Evolutionary conservation across 2,888 invertebrate genomes (phyloP), one percentile per base, ranked within the genome.

Genomic region (Dysmachus trigonus): DNA sequence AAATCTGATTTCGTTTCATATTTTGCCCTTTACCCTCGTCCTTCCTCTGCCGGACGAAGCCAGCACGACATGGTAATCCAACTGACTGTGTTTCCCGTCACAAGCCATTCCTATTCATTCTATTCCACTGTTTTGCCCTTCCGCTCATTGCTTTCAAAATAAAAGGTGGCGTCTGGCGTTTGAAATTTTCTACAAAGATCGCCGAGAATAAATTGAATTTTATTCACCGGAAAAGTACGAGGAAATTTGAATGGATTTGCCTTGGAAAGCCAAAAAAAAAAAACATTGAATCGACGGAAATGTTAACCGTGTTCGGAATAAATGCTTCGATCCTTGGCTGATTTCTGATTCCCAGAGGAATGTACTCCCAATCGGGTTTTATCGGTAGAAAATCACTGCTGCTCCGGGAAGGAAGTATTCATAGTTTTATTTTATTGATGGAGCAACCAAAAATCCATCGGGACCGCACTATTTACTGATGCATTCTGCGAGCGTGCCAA

Each of bases 141-240:
- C 73, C 73, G 73, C 73, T 73, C 73, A 73, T 73, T 73, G 73
- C 73, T 31, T 33, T 33, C 33, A 73, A 62, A 62, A 62, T 62
- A 62, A 62, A 62, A 62, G 27, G 62, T 62, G 27, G 62, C 22
- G 62, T 18, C 22, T 18, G 62, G 62, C 31, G 41, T 77, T 41
- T 77, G 77, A 77, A 41, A 35, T 77, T 77, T 41, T 77, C 38
- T 41, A 35, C 77, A 33, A 22, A 41, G 35, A 38, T 38, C 38
- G 33, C 35, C 22, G 77, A 35, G 38, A 77, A 77, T 77, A 77
- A 77, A 77, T 77, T 77, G 77, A 77, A 77, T 77, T 41, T 77
- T 76, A 77, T 77, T 41, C 77, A 77, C 77, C 41, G 77, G 77
- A 77, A 77, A 77, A 77, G 41, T 77, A 41, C 33, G 38, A 35